Conservation (phyloP, 2,888 invertebrate species). For the Prosopocoilus inquinatus region DNA sequence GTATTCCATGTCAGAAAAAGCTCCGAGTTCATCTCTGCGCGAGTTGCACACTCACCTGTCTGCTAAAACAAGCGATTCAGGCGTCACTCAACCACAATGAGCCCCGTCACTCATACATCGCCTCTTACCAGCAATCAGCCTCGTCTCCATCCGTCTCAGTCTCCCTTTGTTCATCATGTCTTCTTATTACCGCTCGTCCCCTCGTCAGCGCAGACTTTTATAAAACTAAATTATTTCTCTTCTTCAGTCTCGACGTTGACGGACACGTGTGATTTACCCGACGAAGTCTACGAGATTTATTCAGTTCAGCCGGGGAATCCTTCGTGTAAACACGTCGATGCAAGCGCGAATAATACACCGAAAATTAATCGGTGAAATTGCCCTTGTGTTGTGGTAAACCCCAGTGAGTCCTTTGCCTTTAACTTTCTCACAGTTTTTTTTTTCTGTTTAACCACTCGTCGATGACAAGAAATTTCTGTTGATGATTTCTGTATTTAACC, state of each 20-base stretch:
- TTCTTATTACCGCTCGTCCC: constrained; percentile 36
- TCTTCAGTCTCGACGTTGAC: constrained; percentile 15
- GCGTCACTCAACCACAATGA: constrained; percentile 48
- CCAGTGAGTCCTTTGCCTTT: too few species aligned
- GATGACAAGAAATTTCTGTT: too few species aligned
- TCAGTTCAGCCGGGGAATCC: constrained; percentile 10
- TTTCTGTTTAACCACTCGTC: too few species aligned
- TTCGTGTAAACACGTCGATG: constrained; percentile 3
- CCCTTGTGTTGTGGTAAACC: too few species aligned
- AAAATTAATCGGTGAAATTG: too few species aligned
- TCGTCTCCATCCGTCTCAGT: constrained; percentile 25
- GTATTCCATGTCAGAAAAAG: not conserved
- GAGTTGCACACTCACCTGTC: constrained; percentile 29
- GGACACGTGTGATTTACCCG: constrained; percentile 23
- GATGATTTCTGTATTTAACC: too few species aligned
- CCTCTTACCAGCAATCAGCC: constrained; percentile 32
- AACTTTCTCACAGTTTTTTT: too few species aligned
- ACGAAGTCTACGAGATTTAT: constrained; percentile 20
- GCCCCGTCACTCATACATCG: constrained; percentile 46
- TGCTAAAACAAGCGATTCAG: constrained; percentile 45
- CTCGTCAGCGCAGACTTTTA: constrained; percentile 38
- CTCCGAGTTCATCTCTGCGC: not conserved
- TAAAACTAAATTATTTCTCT: constrained; percentile 40
- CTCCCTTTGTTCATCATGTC: constrained; percentile 41
- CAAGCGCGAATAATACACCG: too few species aligned